Evolutionary conservation across 2,113 vertebrate species (phyloP).

Genomic region (Salvelinus namaycush): DNA sequence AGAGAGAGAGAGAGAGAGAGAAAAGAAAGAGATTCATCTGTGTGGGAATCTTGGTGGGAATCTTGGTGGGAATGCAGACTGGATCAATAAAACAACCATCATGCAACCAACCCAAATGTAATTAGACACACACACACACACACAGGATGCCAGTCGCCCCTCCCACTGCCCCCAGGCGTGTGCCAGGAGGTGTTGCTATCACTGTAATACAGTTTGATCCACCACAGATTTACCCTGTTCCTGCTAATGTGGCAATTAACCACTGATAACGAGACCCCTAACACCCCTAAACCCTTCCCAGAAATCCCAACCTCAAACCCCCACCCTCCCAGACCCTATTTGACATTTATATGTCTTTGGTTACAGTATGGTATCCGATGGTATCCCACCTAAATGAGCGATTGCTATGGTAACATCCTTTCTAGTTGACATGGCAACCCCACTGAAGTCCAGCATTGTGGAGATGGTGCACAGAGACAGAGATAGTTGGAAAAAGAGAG

Average conservation of each 20-base stretch:
- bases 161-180: slow-evolving; percentile 57
- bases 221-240: slow-evolving; percentile 70
- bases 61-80: no score
- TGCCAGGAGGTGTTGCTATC: no score
- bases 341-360: slow-evolving; percentile 74
- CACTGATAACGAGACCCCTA: slow-evolving; percentile 51
- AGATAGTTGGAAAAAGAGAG: not conserved
- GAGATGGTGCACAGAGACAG: not conserved
- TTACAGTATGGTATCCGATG: slow-evolving; percentile 54
- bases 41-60: no score
- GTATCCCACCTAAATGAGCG: slow-evolving; percentile 70
- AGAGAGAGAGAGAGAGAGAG: no score
- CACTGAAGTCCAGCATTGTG: slow-evolving; percentile 63
- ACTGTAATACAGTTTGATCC: no score
- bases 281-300: slow-evolving; percentile 21
- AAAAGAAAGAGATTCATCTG: no score
- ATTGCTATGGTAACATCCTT: slow-evolving; percentile 76
- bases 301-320: slow-evolving; percentile 54
- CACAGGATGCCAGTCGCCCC: no score
- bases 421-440: slow-evolving; percentile 75
- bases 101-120: not conserved
- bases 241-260: slow-evolving; percentile 72
- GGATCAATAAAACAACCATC: not conserved
- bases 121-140: no score
- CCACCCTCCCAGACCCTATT: slow-evolving; percentile 54